Evolutionary conservation across 2,888 invertebrate genomes (phyloP).

Genomic region (Andrena marginata): DNA sequence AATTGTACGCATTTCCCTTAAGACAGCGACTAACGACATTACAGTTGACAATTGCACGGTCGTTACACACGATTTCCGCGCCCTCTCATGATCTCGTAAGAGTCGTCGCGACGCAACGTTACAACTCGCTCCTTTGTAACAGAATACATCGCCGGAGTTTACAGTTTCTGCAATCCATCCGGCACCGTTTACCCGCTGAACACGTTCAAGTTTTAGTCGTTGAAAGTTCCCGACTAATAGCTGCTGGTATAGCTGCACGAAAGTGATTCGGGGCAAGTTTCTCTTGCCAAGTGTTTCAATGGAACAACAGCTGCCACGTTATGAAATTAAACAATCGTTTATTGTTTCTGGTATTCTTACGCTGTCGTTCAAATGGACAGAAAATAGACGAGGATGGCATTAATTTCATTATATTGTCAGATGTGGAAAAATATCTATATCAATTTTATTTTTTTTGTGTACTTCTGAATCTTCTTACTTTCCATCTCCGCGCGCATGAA

Average conservation of each 20-base stretch:
- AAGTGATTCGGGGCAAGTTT: slow-evolving; percentile 41
- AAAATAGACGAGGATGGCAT: too few relatives aligned
- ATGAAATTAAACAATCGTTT: slow-evolving; percentile 16
- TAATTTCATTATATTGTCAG: too few relatives aligned
- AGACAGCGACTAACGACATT: not conserved
- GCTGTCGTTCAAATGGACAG: not conserved
- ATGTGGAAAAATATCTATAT: not conserved
- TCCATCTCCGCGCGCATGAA: not conserved
- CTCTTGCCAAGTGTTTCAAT: slow-evolving; percentile 5
- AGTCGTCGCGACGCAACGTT: slow-evolving; percentile 18
- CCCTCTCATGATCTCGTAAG: slow-evolving; percentile 10
- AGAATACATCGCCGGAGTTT: slow-evolving; percentile 26
- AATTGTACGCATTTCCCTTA: not conserved
- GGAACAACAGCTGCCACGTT: slow-evolving; percentile 34
- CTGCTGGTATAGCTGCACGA: slow-evolving; percentile 37
- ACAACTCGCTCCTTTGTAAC: slow-evolving; percentile 29
- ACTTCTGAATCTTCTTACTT: not conserved
- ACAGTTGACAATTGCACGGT: slow-evolving; percentile 24
- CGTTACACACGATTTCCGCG: slow-evolving; percentile 16
- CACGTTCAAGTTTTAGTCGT: slow-evolving; percentile 33
- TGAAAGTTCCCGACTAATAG: slow-evolving; percentile 39
- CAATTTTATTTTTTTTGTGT: not conserved
- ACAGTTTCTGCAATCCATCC: slow-evolving; percentile 44
- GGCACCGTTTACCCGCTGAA: slow-evolving; percentile 16
- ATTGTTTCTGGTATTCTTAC: not conserved